Evolutionary conservation across 2,113 vertebrate genomes (phyloP), one percentile per base, ranked within the genome.

Genomic region (Microcebus murinus): DNA sequence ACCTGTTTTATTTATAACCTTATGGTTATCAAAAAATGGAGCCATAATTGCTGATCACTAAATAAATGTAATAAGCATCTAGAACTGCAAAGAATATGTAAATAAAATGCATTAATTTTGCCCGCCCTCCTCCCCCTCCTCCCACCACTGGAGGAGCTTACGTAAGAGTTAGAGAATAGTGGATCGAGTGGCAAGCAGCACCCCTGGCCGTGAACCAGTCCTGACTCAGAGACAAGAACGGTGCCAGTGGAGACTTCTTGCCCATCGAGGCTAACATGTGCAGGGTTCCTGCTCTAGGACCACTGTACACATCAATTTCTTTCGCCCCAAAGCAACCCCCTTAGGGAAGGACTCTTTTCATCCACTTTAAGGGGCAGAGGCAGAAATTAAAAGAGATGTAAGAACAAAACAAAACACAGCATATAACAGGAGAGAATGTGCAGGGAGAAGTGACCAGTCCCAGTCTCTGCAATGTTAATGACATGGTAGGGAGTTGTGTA

Each of bases 41-140:
- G 5, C 15, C 92, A 76, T 17, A 36, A 89, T 70, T 50, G 70
- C 36, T 36, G 42, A 29, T 52, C 48, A 81, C 48, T 80, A 85
- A 20, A 6, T 48, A 52, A 31, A 9, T 39, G 0, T 45, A 39
- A 27, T 55, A 57, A 68, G 63, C 48, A 71, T 29, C 10, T 63
- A 57, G 57, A 89, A 76, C 12, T 34, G 1, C 45, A 50, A 91
- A 39, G 20, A 31, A 8, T 34, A 5, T 27, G 15, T 65, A 50
- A 67, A 61, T 31, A 18, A 70, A 76, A 67, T 34, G 5, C 2
- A 20, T 77, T 21, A 25, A 81, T 83, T 29, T 31, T 59, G 6
- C 42, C 27, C 1, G 0, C 9, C 4, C 4, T 12, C 10, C 15
- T 39, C 59, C 15, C 34, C 59, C 8, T 31, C 29, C 7, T 57